Percentiles rank a stretch among this genome's conserved stretches.
phyloP scores from a whole-genome alignment of 2,888 invertebrate species.

The Acanthosoma haemorrhoidale region DNA sequence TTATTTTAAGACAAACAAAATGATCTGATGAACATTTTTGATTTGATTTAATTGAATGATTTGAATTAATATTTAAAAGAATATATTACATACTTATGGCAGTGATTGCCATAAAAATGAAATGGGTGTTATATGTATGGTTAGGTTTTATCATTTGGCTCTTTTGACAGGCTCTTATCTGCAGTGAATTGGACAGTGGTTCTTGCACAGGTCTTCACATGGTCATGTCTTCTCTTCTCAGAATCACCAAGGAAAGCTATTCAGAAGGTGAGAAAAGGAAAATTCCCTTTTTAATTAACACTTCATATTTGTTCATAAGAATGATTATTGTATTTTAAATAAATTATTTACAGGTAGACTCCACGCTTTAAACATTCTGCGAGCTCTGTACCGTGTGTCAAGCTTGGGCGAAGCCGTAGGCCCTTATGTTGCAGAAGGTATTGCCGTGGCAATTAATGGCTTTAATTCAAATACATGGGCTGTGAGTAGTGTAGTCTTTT shows the following conservation, averaged over 20 bases:
- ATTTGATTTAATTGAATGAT: too few relatives aligned
- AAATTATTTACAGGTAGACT: conserved; percentile 48
- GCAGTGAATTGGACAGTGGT: conserved; percentile 56
- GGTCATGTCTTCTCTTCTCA: conserved; percentile 45
- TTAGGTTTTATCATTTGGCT: not conserved
- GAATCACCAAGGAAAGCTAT: conserved; percentile 30
- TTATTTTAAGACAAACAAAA: too few relatives aligned
- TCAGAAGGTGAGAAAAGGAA: conserved; percentile 19
- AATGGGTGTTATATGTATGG: too few relatives aligned
- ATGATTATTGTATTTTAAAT: too few relatives aligned
- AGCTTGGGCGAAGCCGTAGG: conserved; percentile 66
- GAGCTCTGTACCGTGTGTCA: conserved; percentile 72
- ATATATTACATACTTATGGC: too few relatives aligned
- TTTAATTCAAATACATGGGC: conserved; percentile 72
- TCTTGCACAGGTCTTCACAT: conserved; percentile 54
- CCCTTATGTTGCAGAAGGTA: conserved; percentile 56
- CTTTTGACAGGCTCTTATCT: conserved; percentile 61
- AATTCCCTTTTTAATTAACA: too few relatives aligned
- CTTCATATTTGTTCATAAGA: too few relatives aligned
- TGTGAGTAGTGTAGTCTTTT: conserved; percentile 50
- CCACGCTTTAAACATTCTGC: conserved; percentile 81
- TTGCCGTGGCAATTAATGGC: conserved; percentile 66
- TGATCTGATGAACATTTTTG: too few relatives aligned
- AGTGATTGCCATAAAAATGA: too few relatives aligned
- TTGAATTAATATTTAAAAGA: too few relatives aligned